Evolutionary conservation across 2,113 vertebrate species (phyloP).

Genomic region (Lophotis ruficrista): DNA sequence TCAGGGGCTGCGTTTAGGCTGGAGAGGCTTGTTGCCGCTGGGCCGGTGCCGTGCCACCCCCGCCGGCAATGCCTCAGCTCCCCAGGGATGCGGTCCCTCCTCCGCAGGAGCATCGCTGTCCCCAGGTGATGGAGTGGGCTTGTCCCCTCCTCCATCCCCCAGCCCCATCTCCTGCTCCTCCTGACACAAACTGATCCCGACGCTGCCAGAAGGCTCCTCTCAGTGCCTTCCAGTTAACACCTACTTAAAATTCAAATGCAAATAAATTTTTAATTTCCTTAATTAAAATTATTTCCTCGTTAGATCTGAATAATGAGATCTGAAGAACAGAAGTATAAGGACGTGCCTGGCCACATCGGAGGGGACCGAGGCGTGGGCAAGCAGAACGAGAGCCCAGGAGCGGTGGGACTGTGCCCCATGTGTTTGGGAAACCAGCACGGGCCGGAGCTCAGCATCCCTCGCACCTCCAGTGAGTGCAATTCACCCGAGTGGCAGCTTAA

Average conservation of each 20-base stretch:
- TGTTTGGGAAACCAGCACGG: background rate
- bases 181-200: background rate
- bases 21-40: background rate
- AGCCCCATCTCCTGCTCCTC: background rate
- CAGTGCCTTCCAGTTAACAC: conserved; percentile 4
- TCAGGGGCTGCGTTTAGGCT: background rate
- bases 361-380: background rate
- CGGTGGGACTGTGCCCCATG: rapidly evolving
- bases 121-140: rapidly evolving
- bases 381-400: background rate
- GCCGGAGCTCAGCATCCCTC: background rate
- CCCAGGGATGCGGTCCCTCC: background rate
- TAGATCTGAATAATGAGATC: conserved; percentile 22
- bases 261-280: conserved; percentile 53
- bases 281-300: conserved; percentile 54
- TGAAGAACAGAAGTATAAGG: background rate
- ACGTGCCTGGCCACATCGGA: background rate
- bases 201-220: background rate
- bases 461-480: background rate
- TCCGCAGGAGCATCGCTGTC: background rate
- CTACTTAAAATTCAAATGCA: conserved; percentile 32
- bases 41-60: background rate
- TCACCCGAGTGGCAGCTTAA: background rate
- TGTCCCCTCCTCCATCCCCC: background rate
- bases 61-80: background rate